Percentiles rank a stretch among this genome's conserved stretches.
Evolutionary conservation across 2,113 vertebrate genomes (phyloP).

Genomic region (Aphyosemion australe): DNA sequence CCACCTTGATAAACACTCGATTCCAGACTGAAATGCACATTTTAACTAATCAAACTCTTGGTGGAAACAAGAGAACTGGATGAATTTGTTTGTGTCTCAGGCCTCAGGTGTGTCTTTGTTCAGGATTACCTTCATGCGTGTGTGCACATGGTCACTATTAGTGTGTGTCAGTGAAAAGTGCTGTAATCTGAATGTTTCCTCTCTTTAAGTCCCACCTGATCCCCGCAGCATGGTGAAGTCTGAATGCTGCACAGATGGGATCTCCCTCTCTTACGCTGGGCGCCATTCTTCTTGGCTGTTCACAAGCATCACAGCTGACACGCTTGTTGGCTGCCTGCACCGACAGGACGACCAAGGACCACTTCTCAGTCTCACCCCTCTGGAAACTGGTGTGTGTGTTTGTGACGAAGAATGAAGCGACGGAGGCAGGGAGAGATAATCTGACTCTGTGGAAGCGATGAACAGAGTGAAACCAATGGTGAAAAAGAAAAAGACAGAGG

Average conservation of each 20-base stretch:
- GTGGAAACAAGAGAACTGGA: too few relatives aligned
- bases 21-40: too few relatives aligned
- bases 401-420: background rate
- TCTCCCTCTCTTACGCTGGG: conserved; percentile 32
- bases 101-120: too few relatives aligned
- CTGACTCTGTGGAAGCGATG: conserved; percentile 11
- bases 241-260: conserved; percentile 70
- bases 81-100: too few relatives aligned
- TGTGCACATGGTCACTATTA: too few relatives aligned
- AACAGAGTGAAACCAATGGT: conserved; percentile 8
- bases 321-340: conserved; percentile 44
- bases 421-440: conserved; percentile 12
- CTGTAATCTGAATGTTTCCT: conserved; percentile 21
- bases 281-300: conserved; percentile 43
- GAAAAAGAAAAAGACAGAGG: conserved; percentile 19
- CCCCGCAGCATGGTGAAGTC: conserved; percentile 53
- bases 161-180: background rate
- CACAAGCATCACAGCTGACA: conserved; percentile 56
- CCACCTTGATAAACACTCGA: too few relatives aligned
- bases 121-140: too few relatives aligned
- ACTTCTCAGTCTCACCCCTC: conserved; percentile 55
- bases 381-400: conserved; percentile 47
- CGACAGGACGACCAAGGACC: conserved; percentile 47
- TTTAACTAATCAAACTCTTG: too few relatives aligned
- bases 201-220: conserved; percentile 57